Evolutionary conservation across 2,113 vertebrate species (phyloP), one percentile per base, ranked within the genome.

Genomic region (Mobula hypostoma): DNA sequence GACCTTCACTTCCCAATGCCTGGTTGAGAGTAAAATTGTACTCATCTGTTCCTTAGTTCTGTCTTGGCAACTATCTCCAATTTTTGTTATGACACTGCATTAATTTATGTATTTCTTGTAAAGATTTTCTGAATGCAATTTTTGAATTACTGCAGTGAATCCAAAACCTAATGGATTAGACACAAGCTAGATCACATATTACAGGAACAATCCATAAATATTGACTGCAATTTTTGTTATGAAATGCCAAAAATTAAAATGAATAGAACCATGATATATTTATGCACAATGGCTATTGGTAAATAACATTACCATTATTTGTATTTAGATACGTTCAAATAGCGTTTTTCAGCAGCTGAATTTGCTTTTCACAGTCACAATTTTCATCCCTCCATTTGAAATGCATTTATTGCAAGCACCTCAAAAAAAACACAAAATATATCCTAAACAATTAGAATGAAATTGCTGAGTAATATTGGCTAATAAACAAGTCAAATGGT

Each of bases 1-100:
- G 98, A 98, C 98, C 98, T 98, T 99, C 97, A 97, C 96, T 95
- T 96, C 96, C 96, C 95, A 95, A 96, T 96, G 97, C 96, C 95
- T 94, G 96, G 96, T 95, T 95, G 96, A 96, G 97, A 97, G 96
- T 97, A 96, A 95, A 96, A 97, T 97, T 96, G 82, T 95, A 97
- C 95, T 97, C 97, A 97, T 98, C 98, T 97, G 97, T 98, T 97
- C 96, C 96, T 95, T 95, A 96, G 96, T 96, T 96, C 95, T 82
- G 94, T 95, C 96, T 96, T 96, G 95, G 95, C 96, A 96, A 97
- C 98, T 97, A 97, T 96, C 98, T 96, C 96, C 96, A 96, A 95
- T 96, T 95, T 95, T 97, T 96, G 95, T 95, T 96, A 96, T 95
- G 94, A 95, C 94, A 94, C 94, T 95, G 96, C 96, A 96, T 96